Evolutionary conservation across 2,888 invertebrate species (phyloP), one percentile per base, ranked within the genome.

Genomic region (Nesidiocoris tenuis): DNA sequence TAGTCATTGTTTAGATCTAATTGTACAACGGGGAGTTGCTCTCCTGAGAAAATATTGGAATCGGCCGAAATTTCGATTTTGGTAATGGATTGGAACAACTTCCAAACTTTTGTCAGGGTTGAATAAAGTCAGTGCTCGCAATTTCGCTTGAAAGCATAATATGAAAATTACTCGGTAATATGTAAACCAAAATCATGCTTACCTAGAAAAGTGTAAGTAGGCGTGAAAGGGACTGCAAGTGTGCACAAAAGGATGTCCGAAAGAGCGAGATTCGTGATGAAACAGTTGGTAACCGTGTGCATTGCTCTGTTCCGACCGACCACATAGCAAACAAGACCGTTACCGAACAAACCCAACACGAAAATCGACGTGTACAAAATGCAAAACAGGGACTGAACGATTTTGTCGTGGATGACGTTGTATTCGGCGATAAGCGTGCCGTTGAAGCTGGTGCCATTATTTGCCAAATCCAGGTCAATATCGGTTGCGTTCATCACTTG

Each of bases 251-350:
- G 85, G 65, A 98, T 94, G 83, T 99, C 98, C 7, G 96, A 95
- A 39, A 98, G 86, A 0, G 98, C 98, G 81, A 99, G 86, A 83
- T 98, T 98, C 59, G 95, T 94, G 82, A 98, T 98, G 85, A 98
- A 98, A 70, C 96, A 89, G 84, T 98, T 98, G 1, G 98, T 98
- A 55, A 98, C 98, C 0, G 97, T 96, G 83, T 97, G 97, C 98
- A 98, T 98, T 24, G 94, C 92, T 80, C 91, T 91, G 84, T 96
- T 98, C 25, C 95, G 87, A 54, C 93, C 88, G 3, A 99, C 97
- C 17, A 98, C 96, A 82, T 91, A 97, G 82, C 96, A 95, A 21
- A 98, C 98, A 18, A 98, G 85, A 0, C 91, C 87, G 84, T 97
- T 97, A 0, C 97, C 97, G 80, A 92, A 90, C 0, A 96, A 86